Base-by-base conservation (phyloP, 1,140 invertebrate species). In the Heliconius himera region DNA sequence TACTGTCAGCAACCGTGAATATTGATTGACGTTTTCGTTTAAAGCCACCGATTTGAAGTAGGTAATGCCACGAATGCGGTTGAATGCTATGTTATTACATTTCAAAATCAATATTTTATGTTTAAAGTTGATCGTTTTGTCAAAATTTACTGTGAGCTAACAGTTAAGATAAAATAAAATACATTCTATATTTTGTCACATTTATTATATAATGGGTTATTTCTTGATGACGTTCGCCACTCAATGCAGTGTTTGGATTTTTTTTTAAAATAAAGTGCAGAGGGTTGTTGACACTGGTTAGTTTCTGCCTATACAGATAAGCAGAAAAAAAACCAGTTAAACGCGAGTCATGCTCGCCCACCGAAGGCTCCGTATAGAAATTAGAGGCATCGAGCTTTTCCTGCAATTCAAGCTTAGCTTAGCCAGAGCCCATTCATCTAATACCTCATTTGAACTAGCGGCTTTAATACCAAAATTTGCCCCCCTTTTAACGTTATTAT, bases 1-100 rank as follows among this genome's bases (percentile, higher is more conserved):
- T 29, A 66, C 60, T 66, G 60, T 26, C 22, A 26, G 60, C 22
- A 29, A 29, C 60, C 60, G 22, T 66, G 22, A 66, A 29, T 66
- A 26, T 66, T 66, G 60, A 66, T 66, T 66, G 60, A 66, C 60
- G 60, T 66, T 66, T 29, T 66, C 22, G 60, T 66, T 66, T 66
- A 66, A 66, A 16, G 60, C 22, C 9, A 66, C 60, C 60, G 60
- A 66, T 66, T 66, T 29, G 60, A 66, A 66, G 20, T 46, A 46
- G 41, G 41, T 66, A 29, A 66, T 16, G 22, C 60, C 60, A 66
- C 60, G 60, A 66, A 66, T 29, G 60, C 60, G 60, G 11, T 66
- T 66, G 60, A 66, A 29, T 29, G 60, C 60, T 11, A 66, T 66
- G 60, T 66, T 29, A 66, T 66, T 66, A 66, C 60, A 66, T 66